Evolutionary conservation across 1,140 invertebrate species (phyloP).

Genomic region (Vanessa tameamea): DNA sequence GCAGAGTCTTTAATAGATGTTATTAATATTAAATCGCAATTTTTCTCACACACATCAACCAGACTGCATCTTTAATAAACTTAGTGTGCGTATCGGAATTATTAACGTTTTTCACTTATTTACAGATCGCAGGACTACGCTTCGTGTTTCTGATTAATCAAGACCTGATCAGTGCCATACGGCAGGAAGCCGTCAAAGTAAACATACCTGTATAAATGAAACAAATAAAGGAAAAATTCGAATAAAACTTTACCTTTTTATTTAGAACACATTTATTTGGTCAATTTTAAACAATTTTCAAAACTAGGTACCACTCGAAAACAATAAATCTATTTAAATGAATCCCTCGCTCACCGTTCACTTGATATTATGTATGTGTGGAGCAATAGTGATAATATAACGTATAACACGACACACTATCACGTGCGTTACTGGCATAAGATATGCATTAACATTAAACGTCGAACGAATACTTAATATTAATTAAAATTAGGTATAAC

Average conservation of each 20-base stretch:
- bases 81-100: not conserved
- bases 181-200: conserved; percentile 90
- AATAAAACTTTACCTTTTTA: conserved; percentile 60
- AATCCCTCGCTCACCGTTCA: conserved; percentile 42
- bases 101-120: conserved; percentile 44
- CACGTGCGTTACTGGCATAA: conserved; percentile 76
- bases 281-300: conserved; percentile 76
- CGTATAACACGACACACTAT: conserved; percentile 74
- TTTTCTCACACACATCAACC: no score
- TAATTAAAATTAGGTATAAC: conserved; percentile 58
- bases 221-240: conserved; percentile 46
- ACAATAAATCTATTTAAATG: conserved; percentile 64
- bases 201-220: conserved; percentile 78
- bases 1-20: no score
- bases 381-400: conserved; percentile 31
- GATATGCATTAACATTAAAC: conserved; percentile 72
- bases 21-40: no score
- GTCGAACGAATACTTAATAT: conserved; percentile 56
- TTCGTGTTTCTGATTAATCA: conserved; percentile 97
- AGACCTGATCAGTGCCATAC: conserved; percentile 92
- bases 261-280: conserved; percentile 82
- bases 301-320: conserved; percentile 73
- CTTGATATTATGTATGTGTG: conserved; percentile 28
- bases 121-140: conserved; percentile 91
- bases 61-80: not conserved